Evolutionary conservation across 2,113 vertebrate species (phyloP).

Genomic region (Syngnathus floridae): DNA sequence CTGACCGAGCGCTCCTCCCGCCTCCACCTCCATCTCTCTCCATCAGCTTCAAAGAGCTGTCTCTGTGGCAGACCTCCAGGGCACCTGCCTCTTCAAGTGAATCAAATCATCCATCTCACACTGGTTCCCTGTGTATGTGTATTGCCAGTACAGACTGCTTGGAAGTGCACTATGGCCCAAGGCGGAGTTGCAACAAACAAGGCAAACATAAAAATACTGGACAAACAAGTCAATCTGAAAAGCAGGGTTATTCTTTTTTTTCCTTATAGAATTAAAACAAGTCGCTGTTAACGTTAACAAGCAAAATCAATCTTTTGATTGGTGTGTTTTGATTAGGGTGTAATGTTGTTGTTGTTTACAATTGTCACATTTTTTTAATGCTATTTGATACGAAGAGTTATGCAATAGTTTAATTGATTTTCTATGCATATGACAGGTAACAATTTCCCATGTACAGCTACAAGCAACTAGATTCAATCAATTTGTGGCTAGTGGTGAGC

Average conservation of each 20-base stretch:
- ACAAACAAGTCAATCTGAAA: slow-evolving; percentile 22
- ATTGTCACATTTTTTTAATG: no score
- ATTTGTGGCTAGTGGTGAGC: not conserved
- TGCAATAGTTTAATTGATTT: no score
- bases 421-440: no score
- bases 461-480: no score
- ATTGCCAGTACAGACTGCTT: slow-evolving; percentile 17
- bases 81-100: slow-evolving; percentile 60
- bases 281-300: slow-evolving; percentile 20
- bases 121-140: slow-evolving; percentile 18
- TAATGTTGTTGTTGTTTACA: not conserved
- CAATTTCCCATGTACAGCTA: no score
- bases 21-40: slow-evolving; percentile 35
- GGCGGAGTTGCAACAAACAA: slow-evolving; percentile 25
- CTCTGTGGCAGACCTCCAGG: slow-evolving; percentile 52
- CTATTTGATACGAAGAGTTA: no score
- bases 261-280: slow-evolving; percentile 14
- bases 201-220: slow-evolving; percentile 28
- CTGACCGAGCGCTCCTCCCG: not conserved
- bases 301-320: slow-evolving; percentile 9
- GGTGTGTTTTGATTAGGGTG: not conserved
- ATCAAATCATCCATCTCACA: slow-evolving; percentile 41
- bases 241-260: slow-evolving; percentile 7
- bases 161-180: slow-evolving; percentile 23
- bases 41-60: slow-evolving; percentile 64